Evolutionary conservation across 2,113 vertebrate genomes (phyloP).

Genomic region (Anguilla rostrata): DNA sequence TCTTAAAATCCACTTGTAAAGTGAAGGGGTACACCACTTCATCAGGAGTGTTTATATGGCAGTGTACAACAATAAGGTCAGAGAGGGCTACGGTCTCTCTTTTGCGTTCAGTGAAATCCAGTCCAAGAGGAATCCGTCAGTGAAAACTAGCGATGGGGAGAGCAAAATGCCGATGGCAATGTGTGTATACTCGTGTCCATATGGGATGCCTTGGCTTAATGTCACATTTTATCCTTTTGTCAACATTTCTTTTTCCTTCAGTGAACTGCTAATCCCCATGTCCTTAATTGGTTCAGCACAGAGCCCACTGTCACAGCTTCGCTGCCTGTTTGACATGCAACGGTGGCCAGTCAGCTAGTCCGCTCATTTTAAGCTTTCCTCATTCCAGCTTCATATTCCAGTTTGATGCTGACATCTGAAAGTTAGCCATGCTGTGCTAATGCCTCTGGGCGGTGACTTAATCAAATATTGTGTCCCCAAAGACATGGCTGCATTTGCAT

Average conservation of each 20-base stretch:
- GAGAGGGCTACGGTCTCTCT: background rate
- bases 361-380: background rate
- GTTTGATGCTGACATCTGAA: background rate
- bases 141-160: background rate
- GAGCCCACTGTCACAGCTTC: background rate
- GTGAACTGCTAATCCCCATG: background rate
- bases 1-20: background rate
- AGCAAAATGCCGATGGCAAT: background rate
- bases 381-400: background rate
- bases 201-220: background rate
- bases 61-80: background rate
- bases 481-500: background rate
- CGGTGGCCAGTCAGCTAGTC: background rate
- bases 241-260: background rate
- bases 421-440: background rate
- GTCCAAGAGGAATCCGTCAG: background rate
- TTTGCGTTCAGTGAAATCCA: background rate
- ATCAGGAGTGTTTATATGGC: background rate
- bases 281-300: background rate
- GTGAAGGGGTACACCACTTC: background rate
- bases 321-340: background rate
- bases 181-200: background rate
- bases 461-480: background rate
- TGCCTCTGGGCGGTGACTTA: background rate
- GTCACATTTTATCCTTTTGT: background rate